These are phyloP conservation scores for Chloropsis cyanopogon DNA, from an alignment of 2,113 vertebrate genomes.

Conservation along the genomic window DNA sequence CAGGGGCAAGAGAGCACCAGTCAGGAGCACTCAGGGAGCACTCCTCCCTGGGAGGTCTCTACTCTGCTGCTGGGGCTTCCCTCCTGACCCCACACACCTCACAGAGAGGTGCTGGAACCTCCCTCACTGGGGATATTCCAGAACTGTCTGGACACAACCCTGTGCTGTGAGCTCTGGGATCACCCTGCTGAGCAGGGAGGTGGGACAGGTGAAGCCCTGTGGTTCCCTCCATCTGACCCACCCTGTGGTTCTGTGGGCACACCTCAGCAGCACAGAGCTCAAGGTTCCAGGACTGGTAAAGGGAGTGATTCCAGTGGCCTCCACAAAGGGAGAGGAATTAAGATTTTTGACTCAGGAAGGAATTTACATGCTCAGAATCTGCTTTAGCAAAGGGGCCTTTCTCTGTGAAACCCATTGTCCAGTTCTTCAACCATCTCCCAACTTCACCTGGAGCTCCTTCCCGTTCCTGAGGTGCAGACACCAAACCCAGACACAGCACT, in stretches of 20 bases:
- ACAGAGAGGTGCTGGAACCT: background rate
- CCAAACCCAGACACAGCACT: background rate
- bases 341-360: background rate
- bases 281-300: background rate
- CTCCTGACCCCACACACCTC: background rate
- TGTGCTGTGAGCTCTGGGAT: background rate
- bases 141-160: background rate
- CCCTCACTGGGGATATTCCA: background rate
- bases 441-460: background rate
- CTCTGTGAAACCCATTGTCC: background rate
- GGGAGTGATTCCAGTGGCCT: background rate
- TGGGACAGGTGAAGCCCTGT: background rate
- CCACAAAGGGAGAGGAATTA: background rate
- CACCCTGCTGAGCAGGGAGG: background rate
- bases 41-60: background rate
- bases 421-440: background rate
- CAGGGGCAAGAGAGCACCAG: background rate
- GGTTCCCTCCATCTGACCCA: background rate
- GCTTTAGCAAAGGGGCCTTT: background rate
- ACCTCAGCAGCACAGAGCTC: background rate
- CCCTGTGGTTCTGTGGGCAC: background rate
- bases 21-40: rapidly evolving
- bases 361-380: background rate
- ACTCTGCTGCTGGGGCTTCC: background rate
- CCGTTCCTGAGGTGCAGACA: background rate